Conservation (phyloP, 2,888 invertebrate species). For the Acleris emargana region DNA sequence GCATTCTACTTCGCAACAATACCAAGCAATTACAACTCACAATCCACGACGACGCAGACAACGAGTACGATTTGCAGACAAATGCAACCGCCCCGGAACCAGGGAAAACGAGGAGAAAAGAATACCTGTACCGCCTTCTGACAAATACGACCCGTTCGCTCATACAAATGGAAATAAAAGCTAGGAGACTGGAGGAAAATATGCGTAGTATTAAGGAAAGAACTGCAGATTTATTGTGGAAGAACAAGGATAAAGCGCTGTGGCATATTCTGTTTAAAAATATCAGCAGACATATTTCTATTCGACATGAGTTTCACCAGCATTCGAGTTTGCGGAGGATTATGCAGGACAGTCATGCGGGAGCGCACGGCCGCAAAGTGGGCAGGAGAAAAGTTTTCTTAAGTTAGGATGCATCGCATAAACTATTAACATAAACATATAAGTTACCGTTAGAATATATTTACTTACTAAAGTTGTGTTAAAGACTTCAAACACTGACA, state of each 20-base stretch:
- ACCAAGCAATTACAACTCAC: constrained; percentile 56
- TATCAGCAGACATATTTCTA: constrained; percentile 79
- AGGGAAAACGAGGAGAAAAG: constrained; percentile 74
- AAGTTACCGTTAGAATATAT: constrained; percentile 9
- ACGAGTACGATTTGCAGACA: constrained; percentile 66
- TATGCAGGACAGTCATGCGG: constrained; percentile 69
- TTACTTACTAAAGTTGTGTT: constrained; percentile 15
- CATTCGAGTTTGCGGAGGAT: constrained; percentile 76
- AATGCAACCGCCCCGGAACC: constrained; percentile 65
- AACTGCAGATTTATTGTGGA: constrained; percentile 83
- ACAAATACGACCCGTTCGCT: constrained; percentile 83
- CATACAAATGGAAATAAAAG: constrained; percentile 84
- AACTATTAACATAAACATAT: constrained; percentile 6
- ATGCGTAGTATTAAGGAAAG: constrained; percentile 83
- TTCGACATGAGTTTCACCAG: constrained; percentile 79
- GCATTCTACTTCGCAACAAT: constrained; percentile 63
- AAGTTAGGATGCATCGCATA: constrained; percentile 37
- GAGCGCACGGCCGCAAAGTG: constrained; percentile 56
- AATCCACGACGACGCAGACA: constrained; percentile 50
- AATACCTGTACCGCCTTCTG: constrained; percentile 81
- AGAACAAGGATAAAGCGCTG: constrained; percentile 80
- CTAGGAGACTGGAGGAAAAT: constrained; percentile 82
- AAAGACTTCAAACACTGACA: constrained; percentile 48
- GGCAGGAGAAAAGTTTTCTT: constrained; percentile 61
- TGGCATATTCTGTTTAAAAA: constrained; percentile 83